These are phyloP conservation scores for Leptothorax acervorum DNA, from an alignment of 2,888 invertebrate genomes.

Conservation along the genomic window DNA sequence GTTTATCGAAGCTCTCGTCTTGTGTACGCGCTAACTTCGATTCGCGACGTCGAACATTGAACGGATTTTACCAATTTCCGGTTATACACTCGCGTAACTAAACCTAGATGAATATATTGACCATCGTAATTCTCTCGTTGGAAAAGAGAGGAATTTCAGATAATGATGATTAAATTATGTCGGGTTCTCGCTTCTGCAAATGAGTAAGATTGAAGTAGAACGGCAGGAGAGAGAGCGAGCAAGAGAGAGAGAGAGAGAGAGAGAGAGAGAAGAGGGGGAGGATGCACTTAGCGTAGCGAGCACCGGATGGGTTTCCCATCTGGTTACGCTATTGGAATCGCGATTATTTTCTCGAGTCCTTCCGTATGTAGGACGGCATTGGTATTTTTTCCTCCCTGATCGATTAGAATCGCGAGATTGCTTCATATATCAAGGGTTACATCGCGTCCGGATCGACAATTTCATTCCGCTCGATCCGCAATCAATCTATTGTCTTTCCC, in stretches of 20 bases:
- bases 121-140: not conserved
- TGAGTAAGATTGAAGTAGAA: slow-evolving; percentile 21
- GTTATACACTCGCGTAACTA: not conserved
- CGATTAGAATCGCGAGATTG: slow-evolving; percentile 48
- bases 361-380: slow-evolving; percentile 10
- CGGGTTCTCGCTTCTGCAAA: slow-evolving; percentile 14
- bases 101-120: not conserved
- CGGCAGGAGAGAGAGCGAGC: not conserved
- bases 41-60: not conserved
- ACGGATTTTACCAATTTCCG: not conserved
- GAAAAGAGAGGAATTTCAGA: not conserved
- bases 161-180: slow-evolving; percentile 1
- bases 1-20: not conserved
- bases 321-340: slow-evolving; percentile 19
- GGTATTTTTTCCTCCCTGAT: slow-evolving; percentile 32
- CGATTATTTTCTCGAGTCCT: slow-evolving; percentile 24
- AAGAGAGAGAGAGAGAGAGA: no score
- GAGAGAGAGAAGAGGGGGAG: not conserved
- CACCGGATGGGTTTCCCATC: not conserved
- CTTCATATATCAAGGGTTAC: slow-evolving; percentile 33
- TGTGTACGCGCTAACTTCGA: not conserved
- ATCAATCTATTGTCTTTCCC: slow-evolving; percentile 27
- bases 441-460: slow-evolving; percentile 26
- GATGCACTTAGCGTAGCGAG: slow-evolving; percentile 16
- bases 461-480: slow-evolving; percentile 25